A percentile compares a stretch with the other conserved stretches of the same genome.
phyloP scores from a whole-genome alignment of 2,888 invertebrate genomes.

The Drosophila pseudotakahashii region DNA sequence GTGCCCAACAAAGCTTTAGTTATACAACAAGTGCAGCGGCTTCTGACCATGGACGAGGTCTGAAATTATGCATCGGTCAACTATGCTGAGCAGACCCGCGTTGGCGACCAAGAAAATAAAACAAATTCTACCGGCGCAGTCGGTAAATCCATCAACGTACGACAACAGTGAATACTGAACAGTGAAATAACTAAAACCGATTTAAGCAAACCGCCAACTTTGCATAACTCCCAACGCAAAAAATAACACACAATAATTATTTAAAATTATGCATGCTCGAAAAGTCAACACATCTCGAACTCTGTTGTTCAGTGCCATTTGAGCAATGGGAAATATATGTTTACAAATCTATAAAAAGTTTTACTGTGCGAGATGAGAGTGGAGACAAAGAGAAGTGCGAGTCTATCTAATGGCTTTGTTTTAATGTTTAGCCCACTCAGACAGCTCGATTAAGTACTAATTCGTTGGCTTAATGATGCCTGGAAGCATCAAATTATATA shows the following conservation, averaged over 20 bases:
- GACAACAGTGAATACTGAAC: constrained; percentile 22
- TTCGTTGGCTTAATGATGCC: background rate
- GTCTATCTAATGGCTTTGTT: constrained; percentile 25
- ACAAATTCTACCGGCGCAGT: constrained; percentile 34
- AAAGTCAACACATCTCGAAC: constrained; percentile 36
- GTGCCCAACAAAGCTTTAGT: constrained; percentile 27
- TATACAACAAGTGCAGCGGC: constrained; percentile 45
- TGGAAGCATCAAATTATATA: background rate
- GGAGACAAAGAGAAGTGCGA: constrained; percentile 25
- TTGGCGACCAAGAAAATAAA: constrained; percentile 17
- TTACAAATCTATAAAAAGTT: constrained; percentile 29
- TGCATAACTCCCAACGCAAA: constrained; percentile 33
- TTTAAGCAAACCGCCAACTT: constrained; percentile 19
- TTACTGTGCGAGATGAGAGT: constrained; percentile 2
- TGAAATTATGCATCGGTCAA: constrained; percentile 30
- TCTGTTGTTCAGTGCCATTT: constrained; percentile 44
- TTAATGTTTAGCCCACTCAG: constrained; percentile 10
- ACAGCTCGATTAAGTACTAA: background rate
- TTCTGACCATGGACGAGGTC: constrained; percentile 38
- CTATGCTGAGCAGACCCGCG: constrained; percentile 26
- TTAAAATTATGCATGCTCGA: constrained; percentile 50
- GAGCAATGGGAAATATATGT: constrained; percentile 37
- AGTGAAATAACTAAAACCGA: constrained; percentile 1
- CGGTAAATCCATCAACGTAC: constrained; percentile 30
- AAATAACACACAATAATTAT: constrained; percentile 21